These are phyloP conservation scores for Peucedramus taeniatus DNA, from an alignment of 2,113 vertebrate genomes.

Conservation along the genomic window DNA sequence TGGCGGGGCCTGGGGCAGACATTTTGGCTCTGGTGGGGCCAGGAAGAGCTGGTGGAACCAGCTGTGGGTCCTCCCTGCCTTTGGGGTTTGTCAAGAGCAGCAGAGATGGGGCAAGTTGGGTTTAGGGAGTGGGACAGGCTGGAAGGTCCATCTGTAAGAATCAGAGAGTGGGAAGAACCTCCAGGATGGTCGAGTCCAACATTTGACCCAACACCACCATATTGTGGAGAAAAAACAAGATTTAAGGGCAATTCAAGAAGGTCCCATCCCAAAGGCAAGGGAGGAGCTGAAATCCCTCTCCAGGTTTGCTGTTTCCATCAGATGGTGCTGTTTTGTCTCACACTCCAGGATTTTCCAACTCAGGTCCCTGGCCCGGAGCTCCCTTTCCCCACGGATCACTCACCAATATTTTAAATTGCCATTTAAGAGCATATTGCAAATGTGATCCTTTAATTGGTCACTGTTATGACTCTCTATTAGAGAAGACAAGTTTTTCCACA, in stretches of 20 bases:
- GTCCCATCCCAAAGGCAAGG: not conserved
- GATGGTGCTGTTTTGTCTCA: not conserved
- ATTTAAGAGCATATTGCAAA: slow-evolving; percentile 59
- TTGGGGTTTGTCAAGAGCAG: not conserved
- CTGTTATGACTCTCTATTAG: slow-evolving; percentile 37
- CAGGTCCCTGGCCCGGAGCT: not conserved
- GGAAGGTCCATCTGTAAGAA: not conserved
- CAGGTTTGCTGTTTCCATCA: not conserved
- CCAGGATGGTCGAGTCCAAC: not conserved
- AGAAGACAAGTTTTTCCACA: slow-evolving; percentile 64
- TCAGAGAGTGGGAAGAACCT: not conserved
- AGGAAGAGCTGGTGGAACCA: not conserved
- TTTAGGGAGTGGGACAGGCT: not conserved
- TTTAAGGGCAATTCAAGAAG: not conserved
- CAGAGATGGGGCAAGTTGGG: not conserved
- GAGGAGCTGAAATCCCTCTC: not conserved
- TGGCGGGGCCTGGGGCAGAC: not conserved
- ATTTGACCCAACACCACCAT: fast-evolving
- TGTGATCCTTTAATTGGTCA: slow-evolving; percentile 56
- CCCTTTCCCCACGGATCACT: not conserved
- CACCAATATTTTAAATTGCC: slow-evolving; percentile 62
- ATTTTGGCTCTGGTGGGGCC: not conserved
- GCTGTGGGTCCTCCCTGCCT: not conserved
- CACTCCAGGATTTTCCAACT: not conserved
- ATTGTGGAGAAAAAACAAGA: fast-evolving